Base-by-base conservation (phyloP, 2,888 invertebrate species). In the Tetragnatha montana region DNA sequence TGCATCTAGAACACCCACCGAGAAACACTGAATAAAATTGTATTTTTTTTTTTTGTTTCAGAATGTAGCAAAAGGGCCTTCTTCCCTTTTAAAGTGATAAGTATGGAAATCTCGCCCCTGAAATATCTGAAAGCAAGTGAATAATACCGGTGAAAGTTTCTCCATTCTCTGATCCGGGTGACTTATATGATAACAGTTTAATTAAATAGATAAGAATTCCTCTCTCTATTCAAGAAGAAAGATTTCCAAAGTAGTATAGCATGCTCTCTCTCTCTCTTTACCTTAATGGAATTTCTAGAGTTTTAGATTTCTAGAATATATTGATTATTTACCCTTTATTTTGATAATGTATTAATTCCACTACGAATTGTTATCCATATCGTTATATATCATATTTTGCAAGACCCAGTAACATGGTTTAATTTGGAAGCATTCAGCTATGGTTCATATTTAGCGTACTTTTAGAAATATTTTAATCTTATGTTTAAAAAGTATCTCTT, bases 111-210 rank as follows among this genome's bases (percentile, higher is more conserved):
- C 73, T 73, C 19, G 14, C 50, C 71, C 60, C 47, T 82, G 35
- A 74, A 82, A 82, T 22, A 60, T 51, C 51, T 51, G 73, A 14
- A 17, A 35, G 74, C 50, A 35, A 74, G 14, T 14, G 35, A 74
- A 47, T 75, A 47, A 60, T 10, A 17, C 60, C 21, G 22, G 50
- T 73, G 35, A 50, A 82, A 70, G 70, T 73, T 22, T 60, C 73
- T 21, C 60, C 12, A 60, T 60, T 60, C 81, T 81, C 49, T 70
- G 35, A 81, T 81, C 22, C 21, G 47, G 78, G 70, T 71, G 35
- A 85, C 78, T 85, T 85, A 85, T 85, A 78, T 85, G 84, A 76
- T 85, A 85, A 85, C 69, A 78, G 78, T 78, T 78, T 85, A 85
- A 85, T 85, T 85, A 70, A 70, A 78, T 49, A 85, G 84, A 85